Percentiles rank a stretch among this genome's conserved stretches.
These are phyloP conservation scores for Enteromius trimaculatus DNA, from an alignment of 2,797 vertebrate genomes.

Conservation along the genomic window DNA sequence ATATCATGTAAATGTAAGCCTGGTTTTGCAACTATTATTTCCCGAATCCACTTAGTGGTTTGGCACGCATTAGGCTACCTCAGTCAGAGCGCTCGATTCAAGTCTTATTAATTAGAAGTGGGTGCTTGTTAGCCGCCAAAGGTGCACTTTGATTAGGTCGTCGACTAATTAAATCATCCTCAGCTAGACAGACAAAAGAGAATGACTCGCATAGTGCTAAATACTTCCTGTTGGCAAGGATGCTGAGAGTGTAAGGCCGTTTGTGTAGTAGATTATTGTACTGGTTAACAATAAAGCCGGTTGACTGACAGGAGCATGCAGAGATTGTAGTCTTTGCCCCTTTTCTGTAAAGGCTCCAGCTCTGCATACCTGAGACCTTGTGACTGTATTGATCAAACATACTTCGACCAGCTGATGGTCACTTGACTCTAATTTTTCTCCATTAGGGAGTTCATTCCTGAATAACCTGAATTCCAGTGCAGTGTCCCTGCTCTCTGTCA, in stretches of 20 bases:
- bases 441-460: conserved; percentile 75
- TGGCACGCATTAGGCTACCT: not conserved
- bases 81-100: conserved; percentile 16
- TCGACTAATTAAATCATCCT: conserved; percentile 36
- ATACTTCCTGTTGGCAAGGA: conserved; percentile 6
- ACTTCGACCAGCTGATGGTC: conserved; percentile 87
- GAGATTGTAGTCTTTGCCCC: conserved; percentile 34
- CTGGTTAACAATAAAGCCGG: conserved; percentile 41
- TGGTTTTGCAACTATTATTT: not conserved
- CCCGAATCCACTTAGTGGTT: conserved; percentile 4
- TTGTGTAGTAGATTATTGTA: conserved; percentile 34
- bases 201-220: conserved; percentile 12
- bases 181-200: conserved; percentile 34
- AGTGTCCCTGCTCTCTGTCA: conserved; percentile 38
- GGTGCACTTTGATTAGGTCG: conserved; percentile 31
- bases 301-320: conserved; percentile 25
- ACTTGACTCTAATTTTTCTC: conserved; percentile 86
- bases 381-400: conserved; percentile 86
- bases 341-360: conserved; percentile 68
- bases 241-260: conserved; percentile 3
- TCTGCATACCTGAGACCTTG: conserved; percentile 86
- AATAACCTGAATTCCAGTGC: conserved; percentile 59
- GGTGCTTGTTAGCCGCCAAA: conserved; percentile 14
- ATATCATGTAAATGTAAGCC: conserved; percentile 15
- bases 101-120: conserved; percentile 40